A percentile compares a stretch with the other conserved stretches of the same genome.
These are phyloP conservation scores for Procambarus virginalis DNA, from an alignment of 1,140 invertebrate genomes.

Conservation along the genomic window DNA sequence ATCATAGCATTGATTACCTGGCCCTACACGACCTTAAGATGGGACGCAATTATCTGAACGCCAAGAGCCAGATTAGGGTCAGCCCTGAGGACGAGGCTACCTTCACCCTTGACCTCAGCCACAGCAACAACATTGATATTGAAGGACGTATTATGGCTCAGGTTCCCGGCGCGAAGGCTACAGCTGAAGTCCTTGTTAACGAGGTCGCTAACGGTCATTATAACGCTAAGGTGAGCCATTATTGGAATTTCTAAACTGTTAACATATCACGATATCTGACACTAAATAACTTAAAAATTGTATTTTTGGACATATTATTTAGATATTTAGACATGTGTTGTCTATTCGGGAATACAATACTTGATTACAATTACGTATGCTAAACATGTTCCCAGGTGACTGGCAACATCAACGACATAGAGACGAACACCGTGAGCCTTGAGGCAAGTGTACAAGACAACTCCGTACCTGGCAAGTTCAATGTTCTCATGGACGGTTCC, in stretches of 20 bases:
- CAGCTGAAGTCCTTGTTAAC: not conserved
- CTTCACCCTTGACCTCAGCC: not conserved
- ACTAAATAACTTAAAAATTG: too few relatives aligned
- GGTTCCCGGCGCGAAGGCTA: not conserved
- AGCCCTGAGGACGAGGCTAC: not conserved
- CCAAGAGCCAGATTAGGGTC: not conserved
- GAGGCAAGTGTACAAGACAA: conserved; percentile 11
- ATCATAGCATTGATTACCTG: not conserved
- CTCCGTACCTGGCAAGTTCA: conserved; percentile 18
- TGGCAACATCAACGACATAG: not conserved
- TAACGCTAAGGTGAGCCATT: not conserved
- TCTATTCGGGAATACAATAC: not conserved
- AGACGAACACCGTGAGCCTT: not conserved
- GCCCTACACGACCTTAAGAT: not conserved
- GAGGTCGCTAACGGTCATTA: conserved; percentile 10
- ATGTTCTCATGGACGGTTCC: not conserved
- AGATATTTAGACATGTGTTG: not conserved
- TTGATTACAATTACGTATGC: too few relatives aligned
- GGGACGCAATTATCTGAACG: not conserved
- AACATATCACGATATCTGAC: too few relatives aligned
- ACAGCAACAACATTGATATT: not conserved
- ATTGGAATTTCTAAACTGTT: too few relatives aligned
- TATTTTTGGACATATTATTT: not conserved
- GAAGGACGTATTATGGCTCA: not conserved
- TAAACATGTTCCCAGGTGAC: not conserved